A percentile compares a stretch with the other conserved stretches of the same genome.
phyloP scores from a whole-genome alignment of 2,888 invertebrate genomes.

The Lumbricus terrestris region DNA sequence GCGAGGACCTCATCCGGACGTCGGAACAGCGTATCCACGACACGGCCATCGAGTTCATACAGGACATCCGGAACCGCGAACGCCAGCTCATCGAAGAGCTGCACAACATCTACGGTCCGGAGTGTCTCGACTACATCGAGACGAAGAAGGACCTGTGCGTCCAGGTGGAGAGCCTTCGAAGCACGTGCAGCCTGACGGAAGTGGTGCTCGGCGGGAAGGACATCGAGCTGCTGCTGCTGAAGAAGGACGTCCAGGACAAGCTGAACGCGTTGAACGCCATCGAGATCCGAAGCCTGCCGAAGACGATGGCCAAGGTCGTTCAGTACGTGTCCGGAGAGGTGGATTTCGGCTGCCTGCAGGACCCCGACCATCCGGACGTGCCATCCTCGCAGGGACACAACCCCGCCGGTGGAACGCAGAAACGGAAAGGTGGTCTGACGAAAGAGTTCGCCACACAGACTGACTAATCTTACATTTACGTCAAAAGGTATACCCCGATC shows the following conservation, averaged over 20 bases:
- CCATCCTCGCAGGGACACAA: neutral
- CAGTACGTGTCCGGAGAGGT: slow-evolving; percentile 50
- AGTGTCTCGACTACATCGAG: slow-evolving; percentile 55
- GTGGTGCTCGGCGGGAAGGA: slow-evolving; percentile 60
- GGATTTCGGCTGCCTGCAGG: slow-evolving; percentile 53
- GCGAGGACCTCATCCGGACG: slow-evolving; percentile 53
- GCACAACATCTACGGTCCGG: slow-evolving; percentile 54
- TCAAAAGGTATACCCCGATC: neutral
- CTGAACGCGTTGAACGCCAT: slow-evolving; percentile 51
- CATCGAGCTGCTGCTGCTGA: slow-evolving; percentile 58
- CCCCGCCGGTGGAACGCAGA: neutral
- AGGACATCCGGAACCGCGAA: slow-evolving; percentile 56
- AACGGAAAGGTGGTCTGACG: neutral
- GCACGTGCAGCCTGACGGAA: slow-evolving; percentile 59
- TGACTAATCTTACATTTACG: neutral
- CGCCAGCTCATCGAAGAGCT: slow-evolving; percentile 57
- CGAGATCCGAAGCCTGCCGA: slow-evolving; percentile 52
- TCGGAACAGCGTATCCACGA: slow-evolving; percentile 57
- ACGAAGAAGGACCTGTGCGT: slow-evolving; percentile 43
- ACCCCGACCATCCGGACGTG: slow-evolving; percentile 45
- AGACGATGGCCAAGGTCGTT: slow-evolving; percentile 47
- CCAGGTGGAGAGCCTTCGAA: slow-evolving; percentile 54
- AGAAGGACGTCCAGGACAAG: slow-evolving; percentile 59
- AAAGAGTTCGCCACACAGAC: neutral
- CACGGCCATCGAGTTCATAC: slow-evolving; percentile 55